These are phyloP conservation scores for Apis mellifera DNA, from an alignment of 1,140 invertebrate species.

Conservation along the genomic window Amel_HAv3.1 CM009938.2:8939501-8940000, in stretches of 20 bases:
- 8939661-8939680: not conserved
- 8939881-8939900: too few relatives aligned
- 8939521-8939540: not conserved
- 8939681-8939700: too few relatives aligned
- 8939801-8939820: not conserved
- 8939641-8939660: slow-evolving; percentile 13
- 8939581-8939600: not conserved
- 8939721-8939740: slow-evolving; percentile 30
- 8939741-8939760: slow-evolving; percentile 24
- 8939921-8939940: too few relatives aligned
- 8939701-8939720: not conserved
- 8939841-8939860: too few relatives aligned
- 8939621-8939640: not conserved
- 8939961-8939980: too few relatives aligned
- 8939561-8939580: not conserved
- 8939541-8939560: not conserved
- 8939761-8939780: slow-evolving; percentile 34
- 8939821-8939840: not conserved
- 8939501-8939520: slow-evolving; percentile 4
- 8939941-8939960: too few relatives aligned
- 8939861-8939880: too few relatives aligned
- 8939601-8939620: not conserved
- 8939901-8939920: too few relatives aligned
- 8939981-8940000: too few relatives aligned
- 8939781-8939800: not conserved